Evolutionary conservation across 1,140 invertebrate species (phyloP).

Genomic region (Globodera ellingtonae): DNA sequence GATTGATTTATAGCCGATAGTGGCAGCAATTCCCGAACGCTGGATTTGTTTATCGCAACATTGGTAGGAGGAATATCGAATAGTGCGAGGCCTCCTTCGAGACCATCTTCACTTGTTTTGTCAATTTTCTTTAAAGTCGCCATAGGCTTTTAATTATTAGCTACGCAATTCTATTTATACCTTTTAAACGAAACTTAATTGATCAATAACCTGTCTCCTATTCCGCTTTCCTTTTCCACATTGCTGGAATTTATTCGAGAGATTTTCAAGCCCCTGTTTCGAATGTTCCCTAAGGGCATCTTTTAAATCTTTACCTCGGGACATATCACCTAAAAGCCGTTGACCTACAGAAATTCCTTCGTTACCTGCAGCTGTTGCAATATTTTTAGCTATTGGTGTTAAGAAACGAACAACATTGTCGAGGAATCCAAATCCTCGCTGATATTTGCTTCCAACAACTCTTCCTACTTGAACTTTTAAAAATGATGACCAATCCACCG

Average conservation of each 20-base stretch:
- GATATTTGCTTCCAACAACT: constrained; percentile 12
- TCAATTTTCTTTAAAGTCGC: constrained; percentile 17
- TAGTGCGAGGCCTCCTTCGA: background rate
- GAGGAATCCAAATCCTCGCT: constrained; percentile 13
- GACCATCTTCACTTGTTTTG: background rate
- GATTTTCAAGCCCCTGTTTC: background rate
- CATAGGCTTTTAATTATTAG: background rate
- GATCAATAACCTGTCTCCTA: background rate
- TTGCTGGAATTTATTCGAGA: background rate
- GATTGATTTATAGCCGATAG: constrained; percentile 9
- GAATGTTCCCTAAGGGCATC: background rate
- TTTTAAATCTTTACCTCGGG: background rate
- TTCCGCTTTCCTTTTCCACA: constrained; percentile 9
- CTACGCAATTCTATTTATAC: background rate
- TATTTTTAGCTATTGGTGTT: constrained; percentile 10
- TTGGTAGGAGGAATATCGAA: constrained; percentile 1
- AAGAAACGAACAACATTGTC: constrained; percentile 1
- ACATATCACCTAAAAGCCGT: background rate
- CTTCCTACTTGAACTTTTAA: background rate
- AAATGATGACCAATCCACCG: constrained; percentile 11
- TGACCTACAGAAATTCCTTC: background rate
- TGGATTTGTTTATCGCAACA: constrained; percentile 8
- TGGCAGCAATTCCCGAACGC: background rate
- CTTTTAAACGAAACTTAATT: background rate
- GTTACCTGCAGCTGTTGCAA: background rate